Base-by-base conservation (phyloP, 2,888 invertebrate genomes). In the Dascillus cervinus region DNA sequence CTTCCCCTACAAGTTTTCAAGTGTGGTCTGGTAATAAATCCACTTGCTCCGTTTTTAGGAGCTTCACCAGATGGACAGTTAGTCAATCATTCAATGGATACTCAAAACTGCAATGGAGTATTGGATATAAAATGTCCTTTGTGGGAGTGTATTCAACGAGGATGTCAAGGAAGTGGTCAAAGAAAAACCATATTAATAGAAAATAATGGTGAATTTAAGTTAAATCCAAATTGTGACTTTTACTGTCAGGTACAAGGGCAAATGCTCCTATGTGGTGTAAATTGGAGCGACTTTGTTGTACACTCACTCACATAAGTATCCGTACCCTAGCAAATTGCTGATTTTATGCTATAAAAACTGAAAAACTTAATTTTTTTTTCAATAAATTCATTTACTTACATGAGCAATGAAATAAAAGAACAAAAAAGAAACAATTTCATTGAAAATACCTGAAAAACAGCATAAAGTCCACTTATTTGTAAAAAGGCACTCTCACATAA, bases 1-100 rank as follows among this genome's bases (percentile, higher is more conserved):
- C 11, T 23, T 23, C 24, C 24, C 3, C 24, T 49, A 11, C 28
- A 43, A 35, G 33, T n/a, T n/a, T n/a, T n/a, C n/a, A n/a, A n/a
- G n/a, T 24, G 12, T 6, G 24, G 24, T 13, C 9, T 24, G 3
- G 24, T 24, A 2, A 12, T 24, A 9, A 24, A 24, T 12, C 12
- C 24, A 12, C n/a, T 10, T 4, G 12, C 24, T 13, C 12, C 12
- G 13, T 11, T 13, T 24, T 12, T 24, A 3, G 24, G 24, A 12
- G 24, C 24, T n/a, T 24, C 24, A 3, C 24, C 12, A 11, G 24
- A 24, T 24, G 24, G 12, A 3, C 24, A 24, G 13, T 13, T 24
- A 13, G 6, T 24, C 3, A 14, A 24, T 12, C 8, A 10, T 10
- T n/a, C 24, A 11, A 4, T 12, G 14, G n/a, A n/a, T n/a, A 4